Base-by-base conservation (phyloP, 2,113 vertebrate genomes). In the Vulpes vulpes region DNA sequence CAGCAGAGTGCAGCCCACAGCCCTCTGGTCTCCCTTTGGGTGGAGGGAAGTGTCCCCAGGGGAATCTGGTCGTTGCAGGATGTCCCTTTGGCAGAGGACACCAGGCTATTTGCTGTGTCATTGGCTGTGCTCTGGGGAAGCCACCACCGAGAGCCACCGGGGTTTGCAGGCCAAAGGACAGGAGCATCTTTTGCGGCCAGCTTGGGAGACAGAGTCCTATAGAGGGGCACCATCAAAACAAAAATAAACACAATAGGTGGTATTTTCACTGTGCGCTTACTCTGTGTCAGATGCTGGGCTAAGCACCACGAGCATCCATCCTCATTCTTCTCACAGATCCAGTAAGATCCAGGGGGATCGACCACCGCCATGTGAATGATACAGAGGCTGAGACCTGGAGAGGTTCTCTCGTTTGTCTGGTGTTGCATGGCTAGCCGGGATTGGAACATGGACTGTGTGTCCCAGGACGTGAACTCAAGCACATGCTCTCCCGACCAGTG, bases 281-380 rank as follows among this genome's bases (percentile, higher is more conserved):
- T 82, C 11, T 7, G 22, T 20, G 14, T 30, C 7, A 0, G 30
- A 38, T 3, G 30, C 25, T 30, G 19, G 22, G 12, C 73, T 51
- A 51, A 32, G 59, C 23, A 7, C 30, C 14, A 11, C 17, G 5
- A 5, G 69, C 0, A 0, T 27, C 4, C 3, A 15, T 32, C 53
- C 10, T 27, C 11, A 0, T 53, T 73, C 51, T 38, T 59, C 73
- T 89, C 82, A 76, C 76, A 89, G 83, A 60, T 14, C 35, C 76
- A n/a, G 8, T 8, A 55, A 55, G 51, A 55, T 17, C 69, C 51
- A 10, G 8, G 23, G 32, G 32, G 16, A 17, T n/a, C 22, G 30
- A 19, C 22, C 23, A 19, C 49, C 67, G 25, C 55, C 49, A 0
- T 38, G 78, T 69, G 82, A 94, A 62, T 85, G 43, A 9, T 11